Evolutionary conservation across 2,888 invertebrate genomes (phyloP).

Genomic region (Torymus aiolomorphi): DNA sequence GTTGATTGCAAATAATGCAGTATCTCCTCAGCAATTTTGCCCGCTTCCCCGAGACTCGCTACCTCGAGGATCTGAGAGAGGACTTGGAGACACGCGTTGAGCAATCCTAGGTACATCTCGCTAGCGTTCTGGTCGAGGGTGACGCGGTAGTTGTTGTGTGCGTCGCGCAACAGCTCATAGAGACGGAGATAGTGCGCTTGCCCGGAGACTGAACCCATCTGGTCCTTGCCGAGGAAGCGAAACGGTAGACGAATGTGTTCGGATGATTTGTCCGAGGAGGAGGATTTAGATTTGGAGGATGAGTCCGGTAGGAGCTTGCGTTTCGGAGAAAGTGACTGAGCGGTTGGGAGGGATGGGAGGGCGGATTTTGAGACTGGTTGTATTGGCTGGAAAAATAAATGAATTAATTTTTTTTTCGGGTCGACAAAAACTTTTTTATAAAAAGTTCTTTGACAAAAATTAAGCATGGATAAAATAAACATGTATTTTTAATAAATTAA

Average conservation of each 20-base stretch:
- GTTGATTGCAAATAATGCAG: constrained; percentile 85
- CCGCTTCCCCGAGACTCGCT: constrained; percentile 83
- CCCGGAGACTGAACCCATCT: constrained; percentile 81
- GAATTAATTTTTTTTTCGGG: too few species aligned
- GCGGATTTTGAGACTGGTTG: constrained; percentile 77
- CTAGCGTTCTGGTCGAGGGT: constrained; percentile 87
- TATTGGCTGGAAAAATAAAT: constrained; percentile 73
- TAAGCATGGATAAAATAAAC: too few species aligned
- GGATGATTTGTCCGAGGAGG: constrained; percentile 6
- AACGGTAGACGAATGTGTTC: constrained; percentile 37
- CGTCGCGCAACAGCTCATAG: constrained; percentile 87
- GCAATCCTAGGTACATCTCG: constrained; percentile 83
- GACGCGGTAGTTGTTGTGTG: constrained; percentile 92
- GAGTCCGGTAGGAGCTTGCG: constrained; percentile 65
- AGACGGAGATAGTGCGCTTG: constrained; percentile 90
- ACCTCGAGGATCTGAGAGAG: constrained; percentile 85
- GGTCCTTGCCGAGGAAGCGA: constrained; percentile 72
- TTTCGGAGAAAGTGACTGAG: constrained; percentile 75
- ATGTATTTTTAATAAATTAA: too few species aligned
- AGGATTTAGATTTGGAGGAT: constrained; percentile 60
- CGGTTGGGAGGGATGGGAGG: constrained; percentile 77
- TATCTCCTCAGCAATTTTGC: constrained; percentile 87
- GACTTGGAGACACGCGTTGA: constrained; percentile 79
- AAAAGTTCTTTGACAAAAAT: too few species aligned
- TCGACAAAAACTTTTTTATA: too few species aligned